Evolutionary conservation across 2,888 invertebrate species (phyloP).

Genomic region (Carpatolechia fugitivella): DNA sequence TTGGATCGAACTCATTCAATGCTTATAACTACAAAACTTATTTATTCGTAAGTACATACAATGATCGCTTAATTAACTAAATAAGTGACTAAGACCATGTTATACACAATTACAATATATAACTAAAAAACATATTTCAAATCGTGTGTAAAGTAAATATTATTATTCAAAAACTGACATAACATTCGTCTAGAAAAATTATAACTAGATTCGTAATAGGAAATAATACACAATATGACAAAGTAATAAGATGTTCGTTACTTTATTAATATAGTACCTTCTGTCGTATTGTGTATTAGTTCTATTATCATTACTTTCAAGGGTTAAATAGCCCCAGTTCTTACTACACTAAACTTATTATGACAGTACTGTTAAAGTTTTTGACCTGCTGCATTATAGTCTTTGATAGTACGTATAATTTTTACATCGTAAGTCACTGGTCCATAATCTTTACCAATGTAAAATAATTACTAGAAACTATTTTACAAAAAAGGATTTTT

Average conservation of each 20-base stretch:
- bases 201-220: background rate
- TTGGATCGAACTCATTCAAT: slow-evolving; percentile 40
- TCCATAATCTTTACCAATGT: no score
- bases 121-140: slow-evolving; percentile 33
- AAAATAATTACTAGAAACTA: no score
- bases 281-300: background rate
- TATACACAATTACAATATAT: slow-evolving; percentile 37
- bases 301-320: background rate
- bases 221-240: background rate
- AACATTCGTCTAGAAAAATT: no score
- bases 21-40: slow-evolving; percentile 29
- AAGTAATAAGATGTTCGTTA: background rate
- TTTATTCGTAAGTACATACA: slow-evolving; percentile 25
- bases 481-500: background rate
- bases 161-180: no score
- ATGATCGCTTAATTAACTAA: slow-evolving; percentile 48
- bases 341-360: background rate
- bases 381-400: background rate
- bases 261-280: background rate
- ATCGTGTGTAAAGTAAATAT: slow-evolving; percentile 13
- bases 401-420: slow-evolving; percentile 24
- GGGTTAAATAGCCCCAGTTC: background rate
- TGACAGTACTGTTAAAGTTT: background rate
- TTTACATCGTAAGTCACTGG: slow-evolving; percentile 40
- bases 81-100: slow-evolving; percentile 59